Conservation (phyloP, 2,797 vertebrate genomes). For the Carduelis carduelis region DNA sequence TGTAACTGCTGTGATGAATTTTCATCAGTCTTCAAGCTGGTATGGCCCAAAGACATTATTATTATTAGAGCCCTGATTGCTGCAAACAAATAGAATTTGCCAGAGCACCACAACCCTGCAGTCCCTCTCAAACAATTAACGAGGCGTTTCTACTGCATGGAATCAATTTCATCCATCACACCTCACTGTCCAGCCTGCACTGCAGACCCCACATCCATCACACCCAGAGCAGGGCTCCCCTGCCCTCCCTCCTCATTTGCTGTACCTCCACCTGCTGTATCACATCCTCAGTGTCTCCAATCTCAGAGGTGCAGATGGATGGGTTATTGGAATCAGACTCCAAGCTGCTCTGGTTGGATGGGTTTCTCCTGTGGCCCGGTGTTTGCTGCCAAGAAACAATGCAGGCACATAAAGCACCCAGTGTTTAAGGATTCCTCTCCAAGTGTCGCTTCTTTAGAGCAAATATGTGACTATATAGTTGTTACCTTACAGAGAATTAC, state of each 20-base stretch:
- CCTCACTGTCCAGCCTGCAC: rapidly evolving
- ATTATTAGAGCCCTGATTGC: neutral
- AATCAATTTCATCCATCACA: rapidly evolving
- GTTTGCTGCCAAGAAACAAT: conserved; percentile 60
- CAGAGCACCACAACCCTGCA: neutral
- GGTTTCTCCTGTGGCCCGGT: conserved; percentile 85
- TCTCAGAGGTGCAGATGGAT: conserved; percentile 88
- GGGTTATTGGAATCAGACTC: conserved; percentile 93
- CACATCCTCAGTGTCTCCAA: conserved; percentile 88
- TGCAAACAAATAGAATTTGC: neutral
- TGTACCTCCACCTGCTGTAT: conserved; percentile 88
- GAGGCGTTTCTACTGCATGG: rapidly evolving
- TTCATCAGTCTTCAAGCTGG: neutral
- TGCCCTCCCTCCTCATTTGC: neutral
- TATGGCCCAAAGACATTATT: neutral
- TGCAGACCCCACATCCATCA: neutral
- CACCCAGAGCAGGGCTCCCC: too few relatives aligned
- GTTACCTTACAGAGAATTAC: neutral
- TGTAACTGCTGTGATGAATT: neutral
- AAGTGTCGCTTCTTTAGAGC: neutral
- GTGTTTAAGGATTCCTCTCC: neutral
- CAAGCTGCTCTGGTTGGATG: conserved; percentile 91
- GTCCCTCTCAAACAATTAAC: neutral
- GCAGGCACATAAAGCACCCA: neutral
- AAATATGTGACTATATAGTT: neutral